Conservation (phyloP, 2,797 vertebrate genomes). For the Anguilla megastoma region DNA sequence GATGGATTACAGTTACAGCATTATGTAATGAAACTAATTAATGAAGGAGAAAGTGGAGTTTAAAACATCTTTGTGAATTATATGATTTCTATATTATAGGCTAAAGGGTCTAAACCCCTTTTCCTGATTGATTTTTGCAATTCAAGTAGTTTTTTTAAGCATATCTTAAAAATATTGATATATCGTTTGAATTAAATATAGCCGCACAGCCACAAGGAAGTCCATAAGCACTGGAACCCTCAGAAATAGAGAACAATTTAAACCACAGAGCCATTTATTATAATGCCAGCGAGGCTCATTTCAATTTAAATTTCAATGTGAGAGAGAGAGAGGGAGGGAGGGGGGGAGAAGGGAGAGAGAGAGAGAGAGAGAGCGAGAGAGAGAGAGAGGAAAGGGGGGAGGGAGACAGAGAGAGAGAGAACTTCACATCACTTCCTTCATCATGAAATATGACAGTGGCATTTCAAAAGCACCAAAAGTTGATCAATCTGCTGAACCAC, state of each 20-base stretch:
- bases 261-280: background rate
- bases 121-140: background rate
- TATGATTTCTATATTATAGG: background rate
- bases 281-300: too few relatives aligned
- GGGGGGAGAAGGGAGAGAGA: too few relatives aligned
- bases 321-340: too few relatives aligned
- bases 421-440: background rate
- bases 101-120: background rate
- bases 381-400: background rate
- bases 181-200: background rate
- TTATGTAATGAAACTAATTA: background rate
- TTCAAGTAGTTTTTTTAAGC: background rate
- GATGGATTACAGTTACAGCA: background rate
- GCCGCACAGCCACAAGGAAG: background rate
- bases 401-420: background rate
- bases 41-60: background rate
- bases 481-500: background rate
- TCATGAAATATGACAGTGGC: background rate
- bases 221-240: background rate
- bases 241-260: background rate
- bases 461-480: background rate
- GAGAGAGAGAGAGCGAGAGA: too few relatives aligned
- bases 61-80: background rate
- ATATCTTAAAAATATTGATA: background rate
- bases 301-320: too few relatives aligned